These are phyloP conservation scores for Calycopis cecrops DNA, from an alignment of 1,140 invertebrate species.

Conservation along the genomic window DNA sequence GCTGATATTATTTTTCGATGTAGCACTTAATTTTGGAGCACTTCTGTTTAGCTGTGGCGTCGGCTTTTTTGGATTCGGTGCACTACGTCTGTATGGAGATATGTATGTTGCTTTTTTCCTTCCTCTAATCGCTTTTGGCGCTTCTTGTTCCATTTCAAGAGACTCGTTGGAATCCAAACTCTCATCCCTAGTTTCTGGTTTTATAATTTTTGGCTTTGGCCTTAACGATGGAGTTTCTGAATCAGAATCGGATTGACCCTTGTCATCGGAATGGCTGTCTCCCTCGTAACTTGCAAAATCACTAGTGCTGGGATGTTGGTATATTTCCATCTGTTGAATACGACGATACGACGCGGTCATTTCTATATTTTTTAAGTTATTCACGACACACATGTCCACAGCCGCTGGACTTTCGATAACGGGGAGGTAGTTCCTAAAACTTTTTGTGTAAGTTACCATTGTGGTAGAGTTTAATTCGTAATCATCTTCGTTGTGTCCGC, in stretches of 20 bases:
- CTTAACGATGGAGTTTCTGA: slow-evolving; percentile 43
- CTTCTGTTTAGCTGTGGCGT: slow-evolving; percentile 30
- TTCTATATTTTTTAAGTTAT: slow-evolving; percentile 71
- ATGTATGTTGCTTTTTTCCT: slow-evolving; percentile 84
- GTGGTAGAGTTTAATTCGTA: slow-evolving; percentile 72
- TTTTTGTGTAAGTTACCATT: slow-evolving; percentile 65
- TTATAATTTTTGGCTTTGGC: slow-evolving; percentile 77
- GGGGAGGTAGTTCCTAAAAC: slow-evolving; percentile 64
- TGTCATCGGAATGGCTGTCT: slow-evolving; percentile 74
- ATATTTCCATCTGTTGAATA: slow-evolving; percentile 36
- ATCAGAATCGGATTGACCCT: slow-evolving; percentile 63
- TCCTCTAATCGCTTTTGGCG: slow-evolving; percentile 83
- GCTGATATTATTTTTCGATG: slow-evolving; percentile 35
- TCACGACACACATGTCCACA: slow-evolving; percentile 66
- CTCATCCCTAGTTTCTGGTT: slow-evolving; percentile 65
- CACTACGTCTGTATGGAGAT: slow-evolving; percentile 74
- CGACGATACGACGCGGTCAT: slow-evolving; percentile 68
- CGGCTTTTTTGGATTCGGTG: slow-evolving; percentile 44
- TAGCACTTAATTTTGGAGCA: slow-evolving; percentile 31
- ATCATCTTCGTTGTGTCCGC: slow-evolving; percentile 79
- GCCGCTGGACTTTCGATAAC: slow-evolving; percentile 65
- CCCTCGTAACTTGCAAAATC: slow-evolving; percentile 62
- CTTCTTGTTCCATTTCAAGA: slow-evolving; percentile 48
- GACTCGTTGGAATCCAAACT: slow-evolving; percentile 65
- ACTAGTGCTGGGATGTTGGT: slow-evolving; percentile 52